Evolutionary conservation across 2,888 invertebrate genomes (phyloP).

Genomic region (Dryococelus australis): DNA sequence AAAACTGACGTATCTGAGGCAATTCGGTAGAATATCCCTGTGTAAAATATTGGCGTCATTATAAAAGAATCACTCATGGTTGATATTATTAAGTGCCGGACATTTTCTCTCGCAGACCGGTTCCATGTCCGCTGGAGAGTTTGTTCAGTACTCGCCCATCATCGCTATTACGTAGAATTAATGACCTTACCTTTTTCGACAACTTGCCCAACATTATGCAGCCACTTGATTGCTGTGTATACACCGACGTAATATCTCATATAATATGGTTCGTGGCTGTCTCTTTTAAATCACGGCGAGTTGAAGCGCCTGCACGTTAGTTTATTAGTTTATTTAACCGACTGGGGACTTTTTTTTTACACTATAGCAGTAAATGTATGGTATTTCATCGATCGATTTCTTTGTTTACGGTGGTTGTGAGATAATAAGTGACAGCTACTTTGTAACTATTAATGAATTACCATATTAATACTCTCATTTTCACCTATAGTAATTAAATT

Average conservation of each 20-base stretch:
- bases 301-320: too few species aligned
- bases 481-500: too few species aligned
- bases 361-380: too few species aligned
- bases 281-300: neutral
- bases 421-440: too few species aligned
- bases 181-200: neutral
- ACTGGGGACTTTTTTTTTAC: too few species aligned
- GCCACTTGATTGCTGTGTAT: neutral
- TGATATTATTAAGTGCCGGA: neutral
- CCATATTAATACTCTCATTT: too few species aligned
- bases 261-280: neutral
- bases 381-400: too few species aligned
- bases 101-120: neutral
- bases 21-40: neutral
- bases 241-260: neutral
- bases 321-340: too few species aligned
- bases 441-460: too few species aligned
- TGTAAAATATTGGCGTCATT: neutral
- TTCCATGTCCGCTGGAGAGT: neutral
- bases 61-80: neutral
- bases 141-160: neutral
- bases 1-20: neutral
- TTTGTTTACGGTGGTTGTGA: too few species aligned
- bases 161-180: slow-evolving; percentile 16
- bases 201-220: neutral